A percentile compares a stretch with the other conserved stretches of the same genome.
Evolutionary conservation across 1,140 invertebrate genomes (phyloP).

Genomic region (honey bee (Apis mellifera)): Amel_HAv3.1 CM009939.2:10098001-10098500

Average conservation of each 20-base stretch:
- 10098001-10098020: constrained; percentile 69
- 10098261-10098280: constrained; percentile 62
- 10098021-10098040: constrained; percentile 66
- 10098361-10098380: background rate
- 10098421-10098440: constrained; percentile 71
- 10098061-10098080: background rate
- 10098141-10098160: constrained; percentile 70
- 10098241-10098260: constrained; percentile 52
- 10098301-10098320: constrained; percentile 15
- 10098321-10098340: constrained; percentile 7
- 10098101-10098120: constrained; percentile 4
- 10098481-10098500: background rate
- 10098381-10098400: background rate
- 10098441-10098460: constrained; percentile 68
- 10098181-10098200: constrained; percentile 5
- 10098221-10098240: constrained; percentile 45
- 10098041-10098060: background rate
- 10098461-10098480: constrained; percentile 38
- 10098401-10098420: constrained; percentile 57
- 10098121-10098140: background rate
- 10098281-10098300: constrained; percentile 46
- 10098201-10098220: constrained; percentile 49
- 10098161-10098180: constrained; percentile 74
- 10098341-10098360: background rate
- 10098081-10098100: constrained; percentile 25